A percentile compares a stretch with the other conserved stretches of the same genome.
phyloP scores from a whole-genome alignment of 2,113 vertebrate species.

The Sorex araneus region DNA sequence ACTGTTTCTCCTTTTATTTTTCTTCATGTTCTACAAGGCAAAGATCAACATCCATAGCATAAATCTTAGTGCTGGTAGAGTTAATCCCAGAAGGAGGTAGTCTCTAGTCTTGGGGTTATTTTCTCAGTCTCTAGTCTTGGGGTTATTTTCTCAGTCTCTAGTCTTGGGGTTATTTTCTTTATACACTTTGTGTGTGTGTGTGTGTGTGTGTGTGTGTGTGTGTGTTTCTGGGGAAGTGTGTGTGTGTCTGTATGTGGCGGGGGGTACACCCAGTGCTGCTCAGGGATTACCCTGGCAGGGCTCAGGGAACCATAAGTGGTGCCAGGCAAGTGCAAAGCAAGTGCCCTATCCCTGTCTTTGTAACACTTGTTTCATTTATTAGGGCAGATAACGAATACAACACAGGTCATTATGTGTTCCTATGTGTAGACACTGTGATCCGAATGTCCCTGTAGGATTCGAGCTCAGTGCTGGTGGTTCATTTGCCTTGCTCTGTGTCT shows the following conservation, averaged over 20 bases:
- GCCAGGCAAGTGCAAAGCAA: too few species aligned
- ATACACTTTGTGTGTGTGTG: background rate
- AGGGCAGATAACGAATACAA: background rate
- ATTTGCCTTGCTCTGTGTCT: constrained; percentile 20
- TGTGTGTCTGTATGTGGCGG: too few species aligned
- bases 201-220: background rate
- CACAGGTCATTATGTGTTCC: background rate
- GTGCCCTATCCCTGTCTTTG: too few species aligned
- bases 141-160: constrained; percentile 30
- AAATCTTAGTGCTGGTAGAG: constrained; percentile 1
- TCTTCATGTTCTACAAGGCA: background rate
- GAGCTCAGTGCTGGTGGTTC: background rate
- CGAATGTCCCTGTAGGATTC: background rate
- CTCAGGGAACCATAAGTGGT: too few species aligned
- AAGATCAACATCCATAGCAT: background rate
- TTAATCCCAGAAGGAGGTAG: background rate
- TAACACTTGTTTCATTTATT: background rate
- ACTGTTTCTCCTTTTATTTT: background rate
- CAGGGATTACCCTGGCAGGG: too few species aligned
- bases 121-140: background rate
- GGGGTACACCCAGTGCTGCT: too few species aligned
- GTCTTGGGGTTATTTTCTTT: constrained; percentile 31
- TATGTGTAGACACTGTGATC: background rate
- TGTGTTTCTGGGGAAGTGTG: too few species aligned
- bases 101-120: constrained; percentile 35